Evolutionary conservation across 1,140 invertebrate species (phyloP).

Genomic region (Lasioglossum baleicum): DNA sequence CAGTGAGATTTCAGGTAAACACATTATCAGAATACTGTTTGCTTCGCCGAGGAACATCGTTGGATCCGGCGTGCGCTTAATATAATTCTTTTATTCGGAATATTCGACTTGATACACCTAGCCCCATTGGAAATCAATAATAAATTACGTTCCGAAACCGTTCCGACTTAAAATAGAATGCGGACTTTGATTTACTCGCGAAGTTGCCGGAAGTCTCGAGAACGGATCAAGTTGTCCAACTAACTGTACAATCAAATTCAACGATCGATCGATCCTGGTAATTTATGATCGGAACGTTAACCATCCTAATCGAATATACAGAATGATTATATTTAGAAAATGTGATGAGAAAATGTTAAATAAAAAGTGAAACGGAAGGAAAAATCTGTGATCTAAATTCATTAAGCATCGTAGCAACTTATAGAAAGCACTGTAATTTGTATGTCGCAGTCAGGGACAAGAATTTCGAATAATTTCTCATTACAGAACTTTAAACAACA

Average conservation of each 20-base stretch:
- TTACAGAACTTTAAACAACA: constrained; percentile 3
- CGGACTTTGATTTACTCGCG: not conserved
- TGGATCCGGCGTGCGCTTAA: not conserved
- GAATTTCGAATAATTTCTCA: not conserved
- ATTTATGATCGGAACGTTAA: constrained; percentile 5
- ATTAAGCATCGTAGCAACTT: not conserved
- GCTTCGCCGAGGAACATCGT: too few relatives aligned
- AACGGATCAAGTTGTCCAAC: constrained; percentile 20
- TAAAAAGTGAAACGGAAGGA: too few relatives aligned
- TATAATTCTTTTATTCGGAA: too few relatives aligned
- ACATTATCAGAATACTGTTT: too few relatives aligned
- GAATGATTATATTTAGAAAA: too few relatives aligned
- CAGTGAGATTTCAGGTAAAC: too few relatives aligned
- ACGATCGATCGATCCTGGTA: constrained; percentile 9
- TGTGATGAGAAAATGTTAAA: too few relatives aligned
- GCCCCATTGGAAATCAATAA: not conserved
- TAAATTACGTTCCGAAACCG: constrained; percentile 5
- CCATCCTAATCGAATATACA: not conserved
- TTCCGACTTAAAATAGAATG: constrained; percentile 17
- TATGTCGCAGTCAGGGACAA: not conserved
- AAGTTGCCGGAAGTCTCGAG: not conserved
- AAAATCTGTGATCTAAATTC: too few relatives aligned
- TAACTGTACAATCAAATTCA: constrained; percentile 24
- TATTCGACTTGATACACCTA: not conserved
- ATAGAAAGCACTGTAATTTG: not conserved